Conservation (phyloP, 2,113 vertebrate genomes). For the Gopherus evgoodei region DNA sequence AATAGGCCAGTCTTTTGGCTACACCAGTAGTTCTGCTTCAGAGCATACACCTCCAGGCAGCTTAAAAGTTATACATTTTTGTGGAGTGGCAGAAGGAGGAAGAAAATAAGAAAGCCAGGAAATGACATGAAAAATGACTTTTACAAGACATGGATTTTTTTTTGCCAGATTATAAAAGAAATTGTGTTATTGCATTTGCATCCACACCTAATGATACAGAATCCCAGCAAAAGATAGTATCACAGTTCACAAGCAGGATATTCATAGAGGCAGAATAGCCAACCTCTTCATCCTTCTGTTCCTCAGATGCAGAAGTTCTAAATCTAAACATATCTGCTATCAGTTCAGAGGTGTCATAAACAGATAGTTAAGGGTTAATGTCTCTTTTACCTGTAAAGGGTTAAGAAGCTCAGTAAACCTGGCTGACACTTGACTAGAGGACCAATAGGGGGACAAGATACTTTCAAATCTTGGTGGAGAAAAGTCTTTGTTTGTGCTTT, state of each 20-base stretch:
- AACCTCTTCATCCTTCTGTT: slow-evolving; percentile 22
- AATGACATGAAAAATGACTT: neutral
- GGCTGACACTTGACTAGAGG: too few relatives aligned
- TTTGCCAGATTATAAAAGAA: neutral
- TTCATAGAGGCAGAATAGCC: neutral
- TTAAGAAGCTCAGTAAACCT: too few relatives aligned
- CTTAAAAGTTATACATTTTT: neutral
- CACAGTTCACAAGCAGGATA: neutral
- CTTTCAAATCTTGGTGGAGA: too few relatives aligned
- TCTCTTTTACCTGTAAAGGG: too few relatives aligned
- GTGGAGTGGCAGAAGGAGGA: neutral
- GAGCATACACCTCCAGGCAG: neutral
- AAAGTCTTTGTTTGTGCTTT: too few relatives aligned
- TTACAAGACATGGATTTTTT: neutral
- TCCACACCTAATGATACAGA: neutral
- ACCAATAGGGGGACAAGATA: too few relatives aligned
- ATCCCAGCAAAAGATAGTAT: neutral
- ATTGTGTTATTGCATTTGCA: neutral
- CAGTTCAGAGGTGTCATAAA: neutral
- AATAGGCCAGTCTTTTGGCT: neutral
- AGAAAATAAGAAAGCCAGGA: neutral
- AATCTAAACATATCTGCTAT: neutral
- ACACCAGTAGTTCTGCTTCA: neutral
- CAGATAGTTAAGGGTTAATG: too few relatives aligned
- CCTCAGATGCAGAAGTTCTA: slow-evolving; percentile 6